Conservation (phyloP, 2,113 vertebrate species). For the Macrotis lagotis region DNA sequence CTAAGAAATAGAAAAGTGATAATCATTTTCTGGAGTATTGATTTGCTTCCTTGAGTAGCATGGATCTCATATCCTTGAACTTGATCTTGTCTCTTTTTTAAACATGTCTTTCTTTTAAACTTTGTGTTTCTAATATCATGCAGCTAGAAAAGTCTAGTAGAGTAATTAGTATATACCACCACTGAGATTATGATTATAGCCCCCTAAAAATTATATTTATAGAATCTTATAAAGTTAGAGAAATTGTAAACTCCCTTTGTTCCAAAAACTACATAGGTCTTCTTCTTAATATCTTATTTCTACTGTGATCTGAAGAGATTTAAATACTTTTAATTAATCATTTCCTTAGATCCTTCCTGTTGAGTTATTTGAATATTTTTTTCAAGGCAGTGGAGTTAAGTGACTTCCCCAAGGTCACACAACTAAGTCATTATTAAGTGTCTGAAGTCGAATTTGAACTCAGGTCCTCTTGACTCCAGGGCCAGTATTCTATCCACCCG, state of each 20-base stretch:
- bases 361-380: not conserved
- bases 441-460: too few species aligned
- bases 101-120: not conserved
- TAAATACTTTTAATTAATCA: not conserved
- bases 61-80: not conserved
- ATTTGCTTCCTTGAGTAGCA: not conserved
- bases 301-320: not conserved
- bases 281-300: not conserved
- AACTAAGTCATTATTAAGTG: too few species aligned
- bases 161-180: not conserved
- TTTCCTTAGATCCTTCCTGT: conserved; percentile 33
- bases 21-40: not conserved
- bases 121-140: not conserved
- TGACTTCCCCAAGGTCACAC: too few species aligned
- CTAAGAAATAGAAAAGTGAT: not conserved
- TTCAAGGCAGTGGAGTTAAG: too few species aligned
- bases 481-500: too few species aligned
- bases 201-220: not conserved
- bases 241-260: conserved; percentile 20
- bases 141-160: not conserved
- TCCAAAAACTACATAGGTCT: conserved; percentile 29
- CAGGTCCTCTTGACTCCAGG: too few species aligned
- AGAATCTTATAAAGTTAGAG: not conserved
- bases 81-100: not conserved
- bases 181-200: not conserved